Evolutionary conservation across 2,113 vertebrate species (phyloP), one percentile per base, ranked within the genome.

Genomic region (Microcebus tavaratra): DNA sequence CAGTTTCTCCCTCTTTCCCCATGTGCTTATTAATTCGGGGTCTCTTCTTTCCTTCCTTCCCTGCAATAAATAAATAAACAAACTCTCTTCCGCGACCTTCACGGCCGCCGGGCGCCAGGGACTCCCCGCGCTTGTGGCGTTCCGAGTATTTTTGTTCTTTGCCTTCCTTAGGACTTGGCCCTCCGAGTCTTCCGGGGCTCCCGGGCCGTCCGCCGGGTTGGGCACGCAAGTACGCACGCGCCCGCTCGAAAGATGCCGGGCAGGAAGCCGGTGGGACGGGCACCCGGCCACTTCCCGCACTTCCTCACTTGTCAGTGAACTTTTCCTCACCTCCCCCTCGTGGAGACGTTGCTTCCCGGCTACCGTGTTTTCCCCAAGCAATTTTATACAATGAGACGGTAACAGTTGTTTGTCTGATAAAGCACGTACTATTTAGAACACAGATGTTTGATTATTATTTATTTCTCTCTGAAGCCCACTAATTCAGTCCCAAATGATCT

Each of bases 391-490:
- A 98, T 67, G 98, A 98, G 98, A 97, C 78, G 95, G 97, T 98
- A 98, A 98, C 98, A 98, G 98, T 98, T 99, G 99, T 99, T 99
- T 99, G 98, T 98, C 98, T 99, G 99, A 98, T 98, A 98, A 98
- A 99, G 98, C 98, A 98, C 97, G 98, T 98, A 98, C 98, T 98
- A 98, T 98, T 99, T 98, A 98, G 98, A 98, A 98, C 98, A 99
- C 99, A 99, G 99, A 99, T 99, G 99, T 99, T 99, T 98, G 98
- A 99, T 99, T 99, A 99, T 99, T 99, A 99, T 99, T 99, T 99
- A 99, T 99, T 98, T 98, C 98, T 98, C 99, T 99, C 99, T 18
- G 95, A 99, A 98, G 99, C 98, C 98, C 68, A 93, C 98, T 99
- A 98, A 98, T 97, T 98, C 98, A 97, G 98, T 99, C 99, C 98